These are phyloP conservation scores for Drosophila tani DNA, from an alignment of 1,140 invertebrate genomes.

Conservation along the genomic window DNA sequence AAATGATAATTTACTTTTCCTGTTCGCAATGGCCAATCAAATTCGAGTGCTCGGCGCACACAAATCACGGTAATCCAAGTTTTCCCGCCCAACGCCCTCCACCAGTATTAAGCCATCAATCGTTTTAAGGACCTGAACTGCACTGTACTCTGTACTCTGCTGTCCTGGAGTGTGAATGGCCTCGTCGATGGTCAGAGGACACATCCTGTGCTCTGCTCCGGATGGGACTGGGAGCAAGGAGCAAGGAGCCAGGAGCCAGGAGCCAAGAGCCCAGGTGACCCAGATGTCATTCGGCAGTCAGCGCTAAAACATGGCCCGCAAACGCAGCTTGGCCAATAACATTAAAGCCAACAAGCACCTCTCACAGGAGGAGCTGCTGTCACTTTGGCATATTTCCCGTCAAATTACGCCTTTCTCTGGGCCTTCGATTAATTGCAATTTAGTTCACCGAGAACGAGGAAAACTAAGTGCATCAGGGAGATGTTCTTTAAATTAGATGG, in stretches of 20 bases:
- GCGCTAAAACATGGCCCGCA: constrained; percentile 69
- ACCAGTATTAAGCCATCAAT: constrained; percentile 44
- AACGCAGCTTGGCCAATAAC: constrained; percentile 69
- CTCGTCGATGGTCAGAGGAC: constrained; percentile 39
- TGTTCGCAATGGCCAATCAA: constrained; percentile 30
- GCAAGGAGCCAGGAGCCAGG: neutral
- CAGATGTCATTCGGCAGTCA: constrained; percentile 76
- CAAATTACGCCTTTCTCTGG: constrained; percentile 3
- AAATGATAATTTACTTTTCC: constrained; percentile 34
- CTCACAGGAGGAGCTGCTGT: constrained; percentile 20
- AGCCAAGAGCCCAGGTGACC: constrained; percentile 64
- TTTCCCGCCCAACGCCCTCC: neutral
- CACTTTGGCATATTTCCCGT: constrained; percentile 32
- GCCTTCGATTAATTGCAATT: constrained; percentile 3
- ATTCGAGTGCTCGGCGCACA: constrained; percentile 31
- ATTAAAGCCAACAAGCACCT: constrained; percentile 60
- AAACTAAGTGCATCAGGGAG: neutral
- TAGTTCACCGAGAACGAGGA: neutral
- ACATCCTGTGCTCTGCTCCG: neutral
- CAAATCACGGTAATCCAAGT: constrained; percentile 39
- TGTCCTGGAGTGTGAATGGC: constrained; percentile 28
- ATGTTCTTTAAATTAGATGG: neutral
- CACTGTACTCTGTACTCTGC: constrained; percentile 16
- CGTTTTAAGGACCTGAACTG: constrained; percentile 30
- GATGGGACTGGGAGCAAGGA: constrained; percentile 1